These are phyloP conservation scores for Teleogryllus occipitalis DNA, from an alignment of 1,140 invertebrate genomes.

Conservation along the genomic window DNA sequence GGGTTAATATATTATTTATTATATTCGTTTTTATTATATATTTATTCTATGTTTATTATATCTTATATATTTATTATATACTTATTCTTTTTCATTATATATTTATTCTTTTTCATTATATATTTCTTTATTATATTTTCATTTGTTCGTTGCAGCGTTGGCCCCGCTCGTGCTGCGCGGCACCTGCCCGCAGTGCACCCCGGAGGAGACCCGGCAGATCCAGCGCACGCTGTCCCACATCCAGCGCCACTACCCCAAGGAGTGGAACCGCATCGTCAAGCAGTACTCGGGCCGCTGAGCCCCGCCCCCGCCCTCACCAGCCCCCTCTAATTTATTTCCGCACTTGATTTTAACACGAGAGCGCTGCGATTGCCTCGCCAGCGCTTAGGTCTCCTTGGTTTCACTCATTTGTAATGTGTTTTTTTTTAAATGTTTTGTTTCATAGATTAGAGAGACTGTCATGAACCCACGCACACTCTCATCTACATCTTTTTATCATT, in stretches of 20 bases:
- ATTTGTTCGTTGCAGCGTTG: conserved; percentile 46
- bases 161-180: conserved; percentile 58
- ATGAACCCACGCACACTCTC: too few relatives aligned
- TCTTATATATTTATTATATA: too few relatives aligned
- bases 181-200: conserved; percentile 56
- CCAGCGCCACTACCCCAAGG: conserved; percentile 57
- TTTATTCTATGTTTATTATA: too few relatives aligned
- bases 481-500: too few relatives aligned
- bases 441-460: neutral
- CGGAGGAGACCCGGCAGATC: conserved; percentile 56
- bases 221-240: conserved; percentile 58
- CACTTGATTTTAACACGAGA: neutral
- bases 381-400: neutral
- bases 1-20: too few relatives aligned
- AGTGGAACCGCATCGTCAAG: conserved; percentile 57
- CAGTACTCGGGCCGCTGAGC: conserved; percentile 19
- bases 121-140: too few relatives aligned
- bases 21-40: too few relatives aligned
- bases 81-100: too few relatives aligned
- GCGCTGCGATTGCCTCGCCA: neutral
- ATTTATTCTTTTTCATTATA: too few relatives aligned
- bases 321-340: neutral
- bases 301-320: too few relatives aligned
- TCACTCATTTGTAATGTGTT: neutral
- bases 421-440: neutral